Base-by-base conservation (phyloP, 2,888 invertebrate genomes). In the Drosophila maculinotata region DNA sequence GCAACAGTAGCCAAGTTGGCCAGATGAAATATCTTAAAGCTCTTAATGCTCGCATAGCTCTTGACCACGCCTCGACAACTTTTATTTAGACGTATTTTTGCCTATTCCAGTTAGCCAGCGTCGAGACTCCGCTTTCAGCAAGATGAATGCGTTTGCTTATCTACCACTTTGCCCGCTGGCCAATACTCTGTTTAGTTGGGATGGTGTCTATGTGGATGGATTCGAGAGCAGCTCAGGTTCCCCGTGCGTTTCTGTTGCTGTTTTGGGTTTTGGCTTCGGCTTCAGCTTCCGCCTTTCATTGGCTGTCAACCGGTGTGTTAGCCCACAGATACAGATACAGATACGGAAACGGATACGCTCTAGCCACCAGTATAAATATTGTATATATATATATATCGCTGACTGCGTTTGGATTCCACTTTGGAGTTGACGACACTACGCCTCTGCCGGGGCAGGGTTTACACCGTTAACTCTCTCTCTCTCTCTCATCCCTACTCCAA, bases 101-200 rank as follows among this genome's bases (percentile, higher is more conserved):
- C 48, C 72, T 56, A 66, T 36, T 30, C 39, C 31, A 33, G 33
- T 17, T 30, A 26, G 23, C 35, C 48, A 8, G 12, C 17, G 17
- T 17, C 20, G 20, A 4, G 26, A 39, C 45, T 59, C 33, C 74
- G 45, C 54, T 49, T 53, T 63, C 56, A 67, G 73, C 63, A 80
- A 88, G 87, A 87, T 88, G 78, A 89, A 87, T 87, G 87, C 84
- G 66, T 80, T 80, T 69, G 82, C 84, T 87, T 89, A 87, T 87
- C 89, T 73, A n/a, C 30, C 20, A 20, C 20, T 20, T 75, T 84
- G 80, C 72, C 75, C 73, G 68, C 60, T 69, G 76, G 77, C 62
- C 49, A 75, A 4, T 20, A n/a, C 52, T 75, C 72, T 75, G 69
- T 69, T 72, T 59, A 69, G 63, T 69, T 69, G 44, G 56, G 52